phyloP scores from a whole-genome alignment of 2,797 vertebrate species.

The Scomberomorus guttatus region DNA sequence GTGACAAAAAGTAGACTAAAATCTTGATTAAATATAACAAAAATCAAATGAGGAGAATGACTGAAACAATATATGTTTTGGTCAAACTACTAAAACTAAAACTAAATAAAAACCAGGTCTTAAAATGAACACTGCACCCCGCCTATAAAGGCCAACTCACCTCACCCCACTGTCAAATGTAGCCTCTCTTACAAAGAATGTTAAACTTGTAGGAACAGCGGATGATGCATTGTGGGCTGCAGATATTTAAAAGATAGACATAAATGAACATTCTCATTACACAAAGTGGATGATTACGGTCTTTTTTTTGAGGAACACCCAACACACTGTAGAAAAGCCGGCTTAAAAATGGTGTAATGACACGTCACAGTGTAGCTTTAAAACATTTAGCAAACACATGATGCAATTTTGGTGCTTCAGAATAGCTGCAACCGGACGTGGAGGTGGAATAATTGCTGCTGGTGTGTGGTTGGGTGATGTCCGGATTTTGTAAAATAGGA shows the following conservation, averaged over 20 bases:
- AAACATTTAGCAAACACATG: background rate
- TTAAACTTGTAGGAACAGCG: background rate
- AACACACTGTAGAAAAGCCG: background rate
- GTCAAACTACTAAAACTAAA: too few species aligned
- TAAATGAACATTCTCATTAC: conserved; percentile 1
- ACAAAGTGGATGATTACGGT: background rate
- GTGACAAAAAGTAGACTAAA: too few species aligned
- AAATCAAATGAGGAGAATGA: too few species aligned
- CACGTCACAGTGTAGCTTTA: background rate
- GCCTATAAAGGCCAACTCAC: too few species aligned
- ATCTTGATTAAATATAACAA: too few species aligned
- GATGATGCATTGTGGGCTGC: too few species aligned
- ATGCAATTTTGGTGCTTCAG: conserved; percentile 12
- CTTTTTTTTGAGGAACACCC: background rate
- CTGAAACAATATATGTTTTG: too few species aligned
- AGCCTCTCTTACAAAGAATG: background rate
- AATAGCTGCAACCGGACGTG: conserved; percentile 9
- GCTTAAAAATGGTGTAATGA: background rate
- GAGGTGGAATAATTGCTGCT: conserved; percentile 23
- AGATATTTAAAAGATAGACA: background rate
- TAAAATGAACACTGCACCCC: too few species aligned
- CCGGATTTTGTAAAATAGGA: conserved; percentile 3
- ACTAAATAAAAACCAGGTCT: too few species aligned
- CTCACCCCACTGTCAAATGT: too few species aligned
- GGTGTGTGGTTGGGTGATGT: background rate